Base-by-base conservation (phyloP, 2,888 invertebrate species). In the Scaptomyza caliginosa region DNA sequence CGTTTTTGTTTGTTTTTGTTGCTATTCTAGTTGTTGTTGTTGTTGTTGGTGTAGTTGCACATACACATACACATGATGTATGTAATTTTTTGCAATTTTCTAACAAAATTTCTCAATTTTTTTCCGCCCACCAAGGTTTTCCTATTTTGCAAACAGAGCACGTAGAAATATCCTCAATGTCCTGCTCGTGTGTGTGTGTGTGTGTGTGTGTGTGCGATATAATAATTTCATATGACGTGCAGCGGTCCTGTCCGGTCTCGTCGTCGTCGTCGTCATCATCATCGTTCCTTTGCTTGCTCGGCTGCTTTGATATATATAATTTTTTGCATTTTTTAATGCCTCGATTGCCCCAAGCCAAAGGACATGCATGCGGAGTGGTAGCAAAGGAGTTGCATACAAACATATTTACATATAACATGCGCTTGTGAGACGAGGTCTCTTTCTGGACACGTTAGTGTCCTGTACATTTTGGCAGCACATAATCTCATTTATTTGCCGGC, bases 401-500 rank as follows among this genome's bases (percentile, higher is more conserved):
- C 6, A 21, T 16, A 30, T 30, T 5, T 30, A 30, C 30, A 30
- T n/a, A 30, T 16, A 3, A 21, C 4, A 21, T 3, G 21, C n/a
- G 26, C 17, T n/a, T n/a, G 45, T 8, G 48, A 26, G 46, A 34
- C 19, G 64, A 30, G 38, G 30, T 30, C 21, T 46, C 30, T 46
- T 19, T 46, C 30, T 50, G 54, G 67, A 45, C 72, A 72, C 64
- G 72, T 72, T 65, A 77, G 74, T 84, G 74, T 70, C 72, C 71
- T 81, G 67, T 75, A 89, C 86, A 59, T 84, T 86, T 80, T 82
- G 81, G 82, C 82, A 78, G 73, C 85, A 72, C 81, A 87, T 89
- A 89, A 89, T 89, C 84, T 80, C 79, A 89, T 89, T 89, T 89
- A 86, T 83, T 89, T 89, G 80, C 86, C 76, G 80, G 88, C 74